Percentiles rank a stretch among this genome's conserved stretches.
These are phyloP conservation scores for Andrena camellia DNA, from an alignment of 2,888 invertebrate species.

Conservation along the genomic window DNA sequence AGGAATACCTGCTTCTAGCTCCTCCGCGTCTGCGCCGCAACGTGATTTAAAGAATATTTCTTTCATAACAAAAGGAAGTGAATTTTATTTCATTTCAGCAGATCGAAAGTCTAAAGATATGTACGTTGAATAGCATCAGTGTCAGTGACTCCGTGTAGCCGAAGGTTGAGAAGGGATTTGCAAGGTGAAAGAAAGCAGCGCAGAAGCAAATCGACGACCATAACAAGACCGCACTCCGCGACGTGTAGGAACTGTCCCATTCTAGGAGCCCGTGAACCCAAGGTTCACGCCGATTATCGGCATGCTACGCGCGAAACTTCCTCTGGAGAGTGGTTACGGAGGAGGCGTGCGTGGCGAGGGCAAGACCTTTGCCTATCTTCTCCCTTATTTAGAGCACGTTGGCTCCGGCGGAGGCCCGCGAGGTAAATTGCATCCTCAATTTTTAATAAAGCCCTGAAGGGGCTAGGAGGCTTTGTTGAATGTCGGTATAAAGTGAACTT, in stretches of 20 bases:
- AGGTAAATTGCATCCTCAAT: slow-evolving; percentile 84
- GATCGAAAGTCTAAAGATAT: background rate
- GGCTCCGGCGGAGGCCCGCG: slow-evolving; percentile 68
- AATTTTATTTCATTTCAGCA: background rate
- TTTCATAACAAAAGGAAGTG: background rate
- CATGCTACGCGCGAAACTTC: slow-evolving; percentile 43
- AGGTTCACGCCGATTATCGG: slow-evolving; percentile 19
- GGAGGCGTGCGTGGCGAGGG: slow-evolving; percentile 41
- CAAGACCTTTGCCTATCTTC: slow-evolving; percentile 67
- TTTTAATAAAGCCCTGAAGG: slow-evolving; percentile 82
- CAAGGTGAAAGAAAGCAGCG: background rate
- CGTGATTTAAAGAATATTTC: slow-evolving; percentile 14
- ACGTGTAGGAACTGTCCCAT: slow-evolving; percentile 2
- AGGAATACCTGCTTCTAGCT: background rate
- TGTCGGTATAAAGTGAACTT: slow-evolving; percentile 82
- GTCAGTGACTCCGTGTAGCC: too few species aligned
- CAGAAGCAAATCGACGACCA: background rate
- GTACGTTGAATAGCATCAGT: background rate
- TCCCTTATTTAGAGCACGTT: slow-evolving; percentile 82
- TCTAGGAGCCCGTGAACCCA: slow-evolving; percentile 12
- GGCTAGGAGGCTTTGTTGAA: slow-evolving; percentile 79
- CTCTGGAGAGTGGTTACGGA: slow-evolving; percentile 13
- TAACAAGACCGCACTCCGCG: background rate
- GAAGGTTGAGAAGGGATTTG: background rate
- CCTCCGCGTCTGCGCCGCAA: background rate